These are phyloP conservation scores for Drosophila tani DNA, from an alignment of 1,140 invertebrate genomes.

Conservation along the genomic window DNA sequence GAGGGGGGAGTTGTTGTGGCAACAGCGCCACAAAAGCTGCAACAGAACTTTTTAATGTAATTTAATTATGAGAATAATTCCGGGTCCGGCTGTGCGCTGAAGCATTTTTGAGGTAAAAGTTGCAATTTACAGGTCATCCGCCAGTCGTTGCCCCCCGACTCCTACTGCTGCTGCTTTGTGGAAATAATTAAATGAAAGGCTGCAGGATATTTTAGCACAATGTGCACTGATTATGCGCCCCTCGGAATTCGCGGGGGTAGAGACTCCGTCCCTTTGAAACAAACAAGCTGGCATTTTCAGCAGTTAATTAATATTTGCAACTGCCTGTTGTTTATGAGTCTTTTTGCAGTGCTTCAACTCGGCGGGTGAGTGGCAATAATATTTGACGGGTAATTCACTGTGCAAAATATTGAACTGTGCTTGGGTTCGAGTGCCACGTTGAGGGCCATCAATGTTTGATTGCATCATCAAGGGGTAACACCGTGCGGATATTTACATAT, in stretches of 20 bases:
- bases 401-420: constrained; percentile 7
- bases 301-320: constrained; percentile 72
- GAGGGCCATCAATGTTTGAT: constrained; percentile 9
- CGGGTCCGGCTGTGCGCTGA: constrained; percentile 15
- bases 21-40: constrained; percentile 23
- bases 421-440: constrained; percentile 24
- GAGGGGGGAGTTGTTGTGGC: neutral
- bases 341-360: constrained; percentile 14
- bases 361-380: constrained; percentile 18
- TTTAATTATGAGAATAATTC: constrained; percentile 74
- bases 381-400: constrained; percentile 24
- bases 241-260: neutral
- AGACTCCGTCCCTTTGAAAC: constrained; percentile 23
- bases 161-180: constrained; percentile 37
- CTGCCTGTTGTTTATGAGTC: constrained; percentile 36
- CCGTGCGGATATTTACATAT: neutral
- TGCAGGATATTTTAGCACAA: constrained; percentile 70
- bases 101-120: constrained; percentile 2
- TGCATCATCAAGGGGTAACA: neutral
- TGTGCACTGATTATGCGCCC: constrained; percentile 65
- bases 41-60: constrained; percentile 66
- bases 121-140: constrained; percentile 18
- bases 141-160: constrained; percentile 14
- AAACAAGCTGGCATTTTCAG: constrained; percentile 62
- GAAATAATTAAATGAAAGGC: constrained; percentile 72